Evolutionary conservation across 2,888 invertebrate species (phyloP), one percentile per base, ranked within the genome.

Genomic region (Antitype chi): DNA sequence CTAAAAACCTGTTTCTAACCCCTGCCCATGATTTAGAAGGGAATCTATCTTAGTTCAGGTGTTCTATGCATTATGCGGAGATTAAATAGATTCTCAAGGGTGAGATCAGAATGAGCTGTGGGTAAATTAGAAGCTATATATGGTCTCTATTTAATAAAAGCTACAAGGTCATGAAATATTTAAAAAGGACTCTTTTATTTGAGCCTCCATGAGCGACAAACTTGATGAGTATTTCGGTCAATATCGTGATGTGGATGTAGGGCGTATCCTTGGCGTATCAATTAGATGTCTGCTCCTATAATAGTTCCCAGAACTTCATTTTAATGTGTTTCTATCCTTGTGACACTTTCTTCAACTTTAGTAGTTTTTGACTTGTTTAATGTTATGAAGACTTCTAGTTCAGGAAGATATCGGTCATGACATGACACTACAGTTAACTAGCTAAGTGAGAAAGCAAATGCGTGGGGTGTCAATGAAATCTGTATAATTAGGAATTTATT

Each of bases 1-100:
- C 91, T 92, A 86, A 87, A 86, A 95, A 96, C 96, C 95, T 95
- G 96, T 96, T 92, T 92, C 82, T 87, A 88, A 91, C 90, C 91
- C 91, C 87, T 91, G 90, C 77, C 78, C 69, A 67, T 67, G 73
- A 76, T 73, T 84, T 78, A 59, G 69, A 69, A 81, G 86, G 76
- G 85, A 85, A 88, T 88, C 84, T 89, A 91, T 90, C 89, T 88
- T 89, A 92, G 87, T 75, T 89, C 91, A 93, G 92, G 90, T 90
- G 91, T 87, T 87, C 80, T 79, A 70, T 87, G 85, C 88, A 84
- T 89, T 89, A 86, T 88, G 82, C 66, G 49, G 70, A 71, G 70
- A 85, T 85, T 82, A 82, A 83, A 82, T 75, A 66, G 69, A 73
- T 76, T 78, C 71, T 77, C 85, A 85, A 82, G 87, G 83, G 81